Conservation (phyloP, 2,888 invertebrate species). For the Balanococcus diminutus region DNA sequence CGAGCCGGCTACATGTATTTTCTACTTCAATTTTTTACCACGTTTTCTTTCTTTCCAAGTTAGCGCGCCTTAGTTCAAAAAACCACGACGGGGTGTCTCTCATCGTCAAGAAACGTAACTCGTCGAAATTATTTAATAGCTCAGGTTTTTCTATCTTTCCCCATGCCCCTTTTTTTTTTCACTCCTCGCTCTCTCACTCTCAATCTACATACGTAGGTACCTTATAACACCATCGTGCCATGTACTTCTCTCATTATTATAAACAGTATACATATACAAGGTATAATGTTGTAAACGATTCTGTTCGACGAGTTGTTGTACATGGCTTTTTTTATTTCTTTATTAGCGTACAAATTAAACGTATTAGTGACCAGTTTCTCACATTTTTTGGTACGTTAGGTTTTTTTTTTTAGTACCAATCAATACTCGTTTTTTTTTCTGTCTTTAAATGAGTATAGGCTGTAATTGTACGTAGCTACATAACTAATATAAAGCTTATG, state of each 20-base stretch:
- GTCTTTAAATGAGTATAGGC: too few relatives aligned
- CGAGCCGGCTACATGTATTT: slow-evolving; percentile 34
- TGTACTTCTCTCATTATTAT: slow-evolving; percentile 6
- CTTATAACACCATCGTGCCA: neutral
- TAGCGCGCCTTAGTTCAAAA: slow-evolving; percentile 52
- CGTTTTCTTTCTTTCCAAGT: slow-evolving; percentile 48
- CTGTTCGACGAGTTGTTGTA: neutral
- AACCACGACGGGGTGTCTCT: slow-evolving; percentile 52
- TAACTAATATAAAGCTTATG: too few relatives aligned
- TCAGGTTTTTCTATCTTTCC: slow-evolving; percentile 31
- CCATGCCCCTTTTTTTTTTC: neutral
- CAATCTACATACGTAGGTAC: neutral
- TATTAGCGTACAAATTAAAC: slow-evolving; percentile 11
- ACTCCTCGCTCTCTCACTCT: neutral
- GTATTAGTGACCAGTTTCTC: slow-evolving; percentile 3
- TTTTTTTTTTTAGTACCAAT: too few relatives aligned
- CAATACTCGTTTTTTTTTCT: too few relatives aligned
- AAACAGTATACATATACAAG: neutral
- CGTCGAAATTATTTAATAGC: slow-evolving; percentile 50
- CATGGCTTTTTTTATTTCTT: neutral
- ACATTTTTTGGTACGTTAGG: neutral
- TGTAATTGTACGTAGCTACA: too few relatives aligned
- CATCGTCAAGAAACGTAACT: slow-evolving; percentile 45
- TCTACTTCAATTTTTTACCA: slow-evolving; percentile 47
- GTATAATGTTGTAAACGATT: slow-evolving; percentile 8